These are phyloP conservation scores for Adelosebastes latens DNA, from an alignment of 2,797 vertebrate species.

Conservation along the genomic window DNA sequence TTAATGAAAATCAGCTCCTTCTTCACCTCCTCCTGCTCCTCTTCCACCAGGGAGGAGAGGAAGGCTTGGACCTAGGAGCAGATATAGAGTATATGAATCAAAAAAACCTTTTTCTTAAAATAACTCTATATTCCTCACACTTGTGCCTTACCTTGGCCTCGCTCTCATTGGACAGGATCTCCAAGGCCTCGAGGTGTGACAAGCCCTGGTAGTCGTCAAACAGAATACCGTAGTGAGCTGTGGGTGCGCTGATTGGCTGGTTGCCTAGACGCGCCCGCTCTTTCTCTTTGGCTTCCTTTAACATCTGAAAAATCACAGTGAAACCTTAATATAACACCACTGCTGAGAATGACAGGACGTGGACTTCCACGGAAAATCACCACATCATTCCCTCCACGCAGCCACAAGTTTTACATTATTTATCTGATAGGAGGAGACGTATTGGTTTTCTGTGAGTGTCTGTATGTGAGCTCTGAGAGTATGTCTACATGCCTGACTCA, in stretches of 20 bases:
- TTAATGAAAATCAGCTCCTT: constrained; percentile 93
- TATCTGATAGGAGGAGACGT: neutral
- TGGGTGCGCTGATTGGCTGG: constrained; percentile 88
- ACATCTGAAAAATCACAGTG: constrained; percentile 81
- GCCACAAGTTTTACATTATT: constrained; percentile 1
- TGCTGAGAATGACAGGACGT: neutral
- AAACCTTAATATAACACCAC: neutral
- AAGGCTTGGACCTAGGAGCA: constrained; percentile 89
- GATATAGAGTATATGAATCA: neutral
- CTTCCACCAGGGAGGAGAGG: constrained; percentile 86
- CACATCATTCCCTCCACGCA: neutral
- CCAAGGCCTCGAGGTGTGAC: constrained; percentile 97
- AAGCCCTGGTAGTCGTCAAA: constrained; percentile 98
- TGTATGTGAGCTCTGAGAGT: neutral
- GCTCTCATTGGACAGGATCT: constrained; percentile 98
- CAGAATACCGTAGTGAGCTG: constrained; percentile 93
- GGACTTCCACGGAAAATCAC: neutral
- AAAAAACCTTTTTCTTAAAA: neutral
- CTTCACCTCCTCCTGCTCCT: constrained; percentile 89
- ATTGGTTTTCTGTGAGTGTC: neutral
- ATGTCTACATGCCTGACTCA: constrained; percentile 89
- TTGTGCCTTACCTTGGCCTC: constrained; percentile 88
- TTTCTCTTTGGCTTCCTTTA: constrained; percentile 97
- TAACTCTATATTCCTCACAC: neutral
- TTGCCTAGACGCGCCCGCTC: constrained; percentile 89